Base-by-base conservation (phyloP, 2,888 invertebrate species). In the Scrobipalpa atriplicella region DNA sequence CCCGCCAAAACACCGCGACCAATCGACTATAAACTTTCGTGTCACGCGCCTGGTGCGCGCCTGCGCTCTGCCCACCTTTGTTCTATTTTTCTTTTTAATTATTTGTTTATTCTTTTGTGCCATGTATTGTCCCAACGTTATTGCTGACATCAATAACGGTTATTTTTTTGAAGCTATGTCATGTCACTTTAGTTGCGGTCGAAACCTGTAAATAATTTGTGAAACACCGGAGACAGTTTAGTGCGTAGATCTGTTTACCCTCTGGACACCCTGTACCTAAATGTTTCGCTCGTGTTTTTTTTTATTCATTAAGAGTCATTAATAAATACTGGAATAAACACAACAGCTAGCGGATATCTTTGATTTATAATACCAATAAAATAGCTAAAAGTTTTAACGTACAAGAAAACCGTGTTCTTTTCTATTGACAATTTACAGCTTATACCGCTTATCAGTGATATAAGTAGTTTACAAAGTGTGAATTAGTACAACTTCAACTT, bases 1-100 rank as follows among this genome's bases (percentile, higher is more conserved):
- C 54, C 65, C 69, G 67, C 66, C 72, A 74, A 78, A 78, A 75
- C 75, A 71, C 75, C 73, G 69, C 69, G 70, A 66, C 77, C 66
- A 75, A 78, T 76, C 43, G 65, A 36, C 72, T 70, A 70, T 74
- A 69, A 75, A 67, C 68, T 71, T 56, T 68, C 67, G 66, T 70
- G 73, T 74, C 75, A 67, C 72, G 74, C 66, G 67, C 65, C 62
- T 70, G 73, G 73, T 74, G 67, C 72, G 74, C 66, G 67, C 65
- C 62, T 38, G 38, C 64, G 67, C 70, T 73, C 73, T 21, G 41
- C 64, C 38, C 60, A 60, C 38, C n/a, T 56, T 65, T 65, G 67
- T 67, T 65, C 43, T 38, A 61, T 16, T 41, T 65, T 56, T 65
- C 61, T 65, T 43, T 51, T 58, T 18, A 43, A 18, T 51, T 61